Percentiles rank a stretch among this genome's conserved stretches.
These are phyloP conservation scores for Oscheius sp. DNA, from an alignment of 1,140 invertebrate genomes.

Conservation along the genomic window DNA sequence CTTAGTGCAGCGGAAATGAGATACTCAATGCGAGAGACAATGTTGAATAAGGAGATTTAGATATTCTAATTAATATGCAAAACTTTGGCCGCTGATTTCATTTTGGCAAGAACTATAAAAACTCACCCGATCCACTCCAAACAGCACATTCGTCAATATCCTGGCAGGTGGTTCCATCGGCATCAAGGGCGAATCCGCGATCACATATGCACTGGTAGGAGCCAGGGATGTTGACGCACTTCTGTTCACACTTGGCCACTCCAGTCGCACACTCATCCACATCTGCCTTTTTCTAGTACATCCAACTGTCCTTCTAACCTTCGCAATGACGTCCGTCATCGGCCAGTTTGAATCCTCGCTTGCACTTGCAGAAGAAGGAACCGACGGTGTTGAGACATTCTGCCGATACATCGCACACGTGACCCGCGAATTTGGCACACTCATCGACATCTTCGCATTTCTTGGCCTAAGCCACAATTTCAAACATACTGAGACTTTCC, in stretches of 20 bases:
- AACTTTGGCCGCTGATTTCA: no score
- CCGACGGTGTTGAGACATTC: constrained; percentile 60
- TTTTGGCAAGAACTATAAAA: background rate
- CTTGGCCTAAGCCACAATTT: constrained; percentile 15
- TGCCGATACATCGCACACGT: constrained; percentile 57
- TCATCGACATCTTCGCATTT: constrained; percentile 57
- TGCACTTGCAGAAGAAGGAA: constrained; percentile 58
- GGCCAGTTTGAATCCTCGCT: constrained; percentile 43
- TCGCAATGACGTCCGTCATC: constrained; percentile 48
- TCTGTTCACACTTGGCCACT: constrained; percentile 52
- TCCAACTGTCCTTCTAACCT: constrained; percentile 45
- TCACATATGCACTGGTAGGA: constrained; percentile 63
- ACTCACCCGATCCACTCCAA: constrained; percentile 59
- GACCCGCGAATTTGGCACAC: constrained; percentile 56
- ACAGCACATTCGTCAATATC: constrained; percentile 61
- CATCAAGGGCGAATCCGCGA: constrained; percentile 63
- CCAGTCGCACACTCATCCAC: constrained; percentile 61
- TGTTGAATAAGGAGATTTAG: no score
- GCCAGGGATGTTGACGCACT: constrained; percentile 64
- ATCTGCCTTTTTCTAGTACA: constrained; percentile 55
- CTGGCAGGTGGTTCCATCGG: constrained; percentile 62
- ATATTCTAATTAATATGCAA: no score
- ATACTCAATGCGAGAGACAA: no score
- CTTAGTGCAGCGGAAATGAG: no score
- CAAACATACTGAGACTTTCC: constrained; percentile 20